phyloP scores from a whole-genome alignment of 2,113 vertebrate genomes.

The Calyptommatus sinebrachiatus region DNA sequence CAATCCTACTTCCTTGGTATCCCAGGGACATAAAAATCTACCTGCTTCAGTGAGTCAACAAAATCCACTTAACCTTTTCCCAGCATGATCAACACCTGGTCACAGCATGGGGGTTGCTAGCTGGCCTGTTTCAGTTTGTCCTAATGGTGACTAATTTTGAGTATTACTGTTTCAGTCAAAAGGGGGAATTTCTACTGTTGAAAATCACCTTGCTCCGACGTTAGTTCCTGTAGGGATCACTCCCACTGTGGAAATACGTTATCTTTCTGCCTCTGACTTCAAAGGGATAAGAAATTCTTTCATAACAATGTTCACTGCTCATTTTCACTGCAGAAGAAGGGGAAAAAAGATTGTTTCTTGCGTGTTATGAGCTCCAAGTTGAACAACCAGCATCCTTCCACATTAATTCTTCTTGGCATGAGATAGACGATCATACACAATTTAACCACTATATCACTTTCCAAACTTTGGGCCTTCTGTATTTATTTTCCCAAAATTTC shows the following conservation, averaged over 20 bases:
- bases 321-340: not conserved
- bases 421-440: not conserved
- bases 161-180: constrained; percentile 59
- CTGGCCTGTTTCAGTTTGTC: constrained; percentile 46
- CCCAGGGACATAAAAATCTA: constrained; percentile 44
- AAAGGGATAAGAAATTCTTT: constrained; percentile 18
- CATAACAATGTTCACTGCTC: not conserved
- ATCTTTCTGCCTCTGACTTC: constrained; percentile 4
- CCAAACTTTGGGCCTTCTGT: not conserved
- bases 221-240: constrained; percentile 43
- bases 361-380: not conserved
- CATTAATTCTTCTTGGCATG: not conserved
- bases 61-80: constrained; percentile 63
- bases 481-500: not conserved
- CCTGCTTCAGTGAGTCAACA: constrained; percentile 59
- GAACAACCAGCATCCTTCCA: not conserved
- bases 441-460: constrained; percentile 1
- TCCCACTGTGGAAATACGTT: constrained; percentile 36
- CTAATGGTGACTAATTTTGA: constrained; percentile 70
- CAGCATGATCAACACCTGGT: constrained; percentile 60
- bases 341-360: not conserved
- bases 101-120: constrained; percentile 56
- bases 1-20: constrained; percentile 41
- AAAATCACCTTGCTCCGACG: constrained; percentile 47
- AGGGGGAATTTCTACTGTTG: constrained; percentile 43